Evolutionary conservation across 1,140 invertebrate species (phyloP).

Genomic region (Arion vulgaris): DNA sequence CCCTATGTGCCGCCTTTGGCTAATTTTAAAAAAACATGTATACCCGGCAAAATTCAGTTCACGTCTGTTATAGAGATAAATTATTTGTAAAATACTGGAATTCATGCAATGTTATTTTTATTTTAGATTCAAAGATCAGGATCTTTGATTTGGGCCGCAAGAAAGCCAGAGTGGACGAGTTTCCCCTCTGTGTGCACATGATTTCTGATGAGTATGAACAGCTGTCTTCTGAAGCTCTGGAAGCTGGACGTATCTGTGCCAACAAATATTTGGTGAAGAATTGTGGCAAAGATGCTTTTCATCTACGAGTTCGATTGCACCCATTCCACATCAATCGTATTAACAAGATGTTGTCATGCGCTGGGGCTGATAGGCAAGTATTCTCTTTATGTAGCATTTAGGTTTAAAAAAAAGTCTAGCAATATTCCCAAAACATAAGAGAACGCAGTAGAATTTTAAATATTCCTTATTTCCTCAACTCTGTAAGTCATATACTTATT

Average conservation of each 20-base stretch:
- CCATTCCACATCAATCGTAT: slow-evolving; percentile 99
- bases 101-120: no score
- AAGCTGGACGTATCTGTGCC: slow-evolving; percentile 98
- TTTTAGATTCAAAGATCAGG: slow-evolving; percentile 94
- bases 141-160: slow-evolving; percentile 99
- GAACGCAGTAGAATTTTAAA: no score
- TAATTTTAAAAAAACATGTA: no score
- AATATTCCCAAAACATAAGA: no score
- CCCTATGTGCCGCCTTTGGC: no score
- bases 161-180: slow-evolving; percentile 96
- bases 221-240: slow-evolving; percentile 95
- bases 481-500: no score
- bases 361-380: slow-evolving; percentile 98
- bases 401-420: no score
- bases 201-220: slow-evolving; percentile 99
- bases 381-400: no score
- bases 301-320: slow-evolving; percentile 97
- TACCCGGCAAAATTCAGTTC: no score
- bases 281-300: slow-evolving; percentile 99
- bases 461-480: no score
- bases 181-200: slow-evolving; percentile 97
- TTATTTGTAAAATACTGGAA: no score
- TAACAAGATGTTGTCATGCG: slow-evolving; percentile 99
- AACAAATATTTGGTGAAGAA: slow-evolving; percentile 94
- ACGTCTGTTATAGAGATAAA: no score